Base-by-base conservation (phyloP, 2,797 vertebrate genomes). In the Oreonectes daqikongensis region DNA sequence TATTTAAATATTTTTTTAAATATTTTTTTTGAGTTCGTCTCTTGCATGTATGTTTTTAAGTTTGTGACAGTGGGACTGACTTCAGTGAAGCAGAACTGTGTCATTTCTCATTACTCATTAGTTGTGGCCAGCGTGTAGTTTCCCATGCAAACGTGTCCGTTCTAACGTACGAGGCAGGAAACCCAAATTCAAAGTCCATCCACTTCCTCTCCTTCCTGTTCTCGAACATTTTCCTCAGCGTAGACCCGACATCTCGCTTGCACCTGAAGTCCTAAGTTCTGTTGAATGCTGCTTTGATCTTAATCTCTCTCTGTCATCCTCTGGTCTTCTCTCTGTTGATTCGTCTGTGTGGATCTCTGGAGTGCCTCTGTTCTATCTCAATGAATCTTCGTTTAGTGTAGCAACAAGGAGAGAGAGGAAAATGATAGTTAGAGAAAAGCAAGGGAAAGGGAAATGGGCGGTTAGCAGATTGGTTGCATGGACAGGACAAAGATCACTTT, bases 171-270 rank as follows among this genome's bases (percentile, higher is more conserved):
- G 5, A 74, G 15, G 57, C 72, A 90, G 90, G 89, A 91, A 90
- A 87, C 88, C 82, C 85, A 82, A 83, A 85, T 88, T 86, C 84
- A 74, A 86, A 85, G 81, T 78, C 71, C 9, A 35, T 79, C 76
- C 81, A 79, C 87, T 86, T 87, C 88, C 87, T 86, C 90, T 91
- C 88, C 89, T 90, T 81, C 53, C 83, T 85, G 88, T 87, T 85
- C 85, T 83, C 83, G 82, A 85, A 79, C 44, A 80, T 20, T 75
- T 75, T 73, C 81, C 50, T 42, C 85, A 80, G 85, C 42, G 79
- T 83, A 77, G 84, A 67, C 48, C 71, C 30, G 40, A 57, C 38
- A 44, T 24, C 81, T 89, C 4, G 2, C 18, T 59, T 32, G 26
- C 35, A 44, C 46, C 26, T 18, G 12, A 63, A 38, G 38, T 72